Percentiles rank a stretch among this genome's conserved stretches.
Evolutionary conservation across 1,140 invertebrate species (phyloP).

Genomic region (Zaprionus inermis): DNA sequence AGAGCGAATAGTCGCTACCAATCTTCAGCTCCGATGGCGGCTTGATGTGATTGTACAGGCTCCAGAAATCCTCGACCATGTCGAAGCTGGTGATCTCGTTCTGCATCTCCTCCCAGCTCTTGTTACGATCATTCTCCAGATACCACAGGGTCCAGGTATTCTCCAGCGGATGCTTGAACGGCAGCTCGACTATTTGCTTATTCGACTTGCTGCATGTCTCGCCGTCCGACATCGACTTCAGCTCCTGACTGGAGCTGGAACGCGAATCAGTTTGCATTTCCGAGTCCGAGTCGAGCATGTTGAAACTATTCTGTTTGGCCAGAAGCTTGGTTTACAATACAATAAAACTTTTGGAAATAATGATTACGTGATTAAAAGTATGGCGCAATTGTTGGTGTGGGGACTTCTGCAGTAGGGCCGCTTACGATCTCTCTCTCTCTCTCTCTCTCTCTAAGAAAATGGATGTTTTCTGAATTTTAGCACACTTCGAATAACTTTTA

Average conservation of each 20-base stretch:
- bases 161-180: slow-evolving; percentile 95
- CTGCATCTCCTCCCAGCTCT: slow-evolving; percentile 93
- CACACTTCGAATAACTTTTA: slow-evolving; percentile 40
- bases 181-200: slow-evolving; percentile 13
- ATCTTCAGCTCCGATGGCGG: slow-evolving; percentile 94
- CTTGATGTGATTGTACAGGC: slow-evolving; percentile 98
- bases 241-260: slow-evolving; percentile 37
- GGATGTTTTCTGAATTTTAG: slow-evolving; percentile 29
- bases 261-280: slow-evolving; percentile 36
- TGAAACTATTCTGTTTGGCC: slow-evolving; percentile 51
- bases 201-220: slow-evolving; percentile 14
- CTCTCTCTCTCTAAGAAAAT: background rate
- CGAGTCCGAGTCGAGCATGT: slow-evolving; percentile 47
- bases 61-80: slow-evolving; percentile 95
- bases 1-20: slow-evolving; percentile 98
- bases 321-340: slow-evolving; percentile 34
- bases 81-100: slow-evolving; percentile 96
- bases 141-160: slow-evolving; percentile 99
- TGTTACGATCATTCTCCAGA: slow-evolving; percentile 95
- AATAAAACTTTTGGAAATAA: slow-evolving; percentile 9
- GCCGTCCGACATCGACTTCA: slow-evolving; percentile 28
- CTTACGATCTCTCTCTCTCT: background rate
- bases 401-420: background rate
- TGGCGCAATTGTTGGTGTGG: background rate
- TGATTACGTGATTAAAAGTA: background rate